Percentiles rank a stretch among this genome's conserved stretches.
Evolutionary conservation across 2,113 vertebrate genomes (phyloP).

Genomic region (Neolamprologus kungweensis): DNA sequence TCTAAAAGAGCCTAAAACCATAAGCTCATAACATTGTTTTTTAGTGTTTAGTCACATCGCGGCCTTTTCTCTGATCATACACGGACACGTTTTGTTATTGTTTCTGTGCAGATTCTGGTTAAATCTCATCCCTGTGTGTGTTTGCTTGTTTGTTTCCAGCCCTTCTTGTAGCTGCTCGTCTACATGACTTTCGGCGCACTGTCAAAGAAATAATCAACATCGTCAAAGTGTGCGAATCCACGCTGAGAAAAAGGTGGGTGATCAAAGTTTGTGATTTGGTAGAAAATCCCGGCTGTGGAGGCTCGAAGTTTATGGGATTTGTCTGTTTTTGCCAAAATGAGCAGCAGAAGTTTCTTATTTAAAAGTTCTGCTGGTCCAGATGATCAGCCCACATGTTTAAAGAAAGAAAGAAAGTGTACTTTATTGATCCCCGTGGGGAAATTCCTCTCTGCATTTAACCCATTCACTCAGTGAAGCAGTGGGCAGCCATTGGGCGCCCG

Average conservation of each 20-base stretch:
- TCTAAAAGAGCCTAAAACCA: not conserved
- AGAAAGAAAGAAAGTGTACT: too few species aligned
- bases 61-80: not conserved
- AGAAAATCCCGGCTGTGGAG: not conserved
- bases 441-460: too few species aligned
- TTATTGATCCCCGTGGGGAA: too few species aligned
- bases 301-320: not conserved
- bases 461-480: too few species aligned
- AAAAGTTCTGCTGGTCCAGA: not conserved
- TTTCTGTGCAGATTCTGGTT: not conserved
- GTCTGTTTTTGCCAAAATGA: not conserved
- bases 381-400: not conserved
- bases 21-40: fast-evolving
- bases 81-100: not conserved
- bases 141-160: constrained; percentile 60
- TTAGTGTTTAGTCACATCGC: not conserved
- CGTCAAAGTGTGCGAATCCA: constrained; percentile 94
- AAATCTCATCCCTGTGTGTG: fast-evolving
- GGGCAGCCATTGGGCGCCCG: too few species aligned
- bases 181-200: constrained; percentile 92
- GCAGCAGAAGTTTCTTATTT: not conserved
- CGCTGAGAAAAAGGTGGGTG: constrained; percentile 86
- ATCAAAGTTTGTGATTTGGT: not conserved
- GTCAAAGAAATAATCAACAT: constrained; percentile 88
- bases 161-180: constrained; percentile 88